Conservation (phyloP, 2,888 invertebrate genomes). For the Geotrupes spiniger region DNA sequence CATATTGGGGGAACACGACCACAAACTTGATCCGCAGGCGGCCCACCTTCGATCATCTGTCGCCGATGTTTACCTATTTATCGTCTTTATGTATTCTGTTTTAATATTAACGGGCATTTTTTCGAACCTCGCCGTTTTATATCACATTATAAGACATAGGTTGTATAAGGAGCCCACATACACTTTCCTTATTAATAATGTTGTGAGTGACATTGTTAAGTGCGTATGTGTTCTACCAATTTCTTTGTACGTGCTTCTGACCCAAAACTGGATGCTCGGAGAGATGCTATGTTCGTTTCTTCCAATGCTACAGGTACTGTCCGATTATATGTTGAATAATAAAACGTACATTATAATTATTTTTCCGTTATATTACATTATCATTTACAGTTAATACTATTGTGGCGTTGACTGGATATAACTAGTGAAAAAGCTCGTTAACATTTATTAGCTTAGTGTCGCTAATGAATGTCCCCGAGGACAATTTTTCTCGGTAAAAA, state of each 20-base stretch:
- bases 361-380: too few relatives aligned
- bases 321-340: too few relatives aligned
- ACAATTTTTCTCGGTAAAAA: too few relatives aligned
- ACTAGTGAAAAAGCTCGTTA: too few relatives aligned
- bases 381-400: too few relatives aligned
- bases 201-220: constrained; percentile 64
- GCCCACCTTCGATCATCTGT: constrained; percentile 61
- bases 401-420: too few relatives aligned
- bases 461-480: too few relatives aligned
- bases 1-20: constrained; percentile 36
- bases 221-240: constrained; percentile 67
- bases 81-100: constrained; percentile 61
- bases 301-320: constrained; percentile 67
- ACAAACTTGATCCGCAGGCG: constrained; percentile 54
- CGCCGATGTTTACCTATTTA: constrained; percentile 57
- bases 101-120: constrained; percentile 57
- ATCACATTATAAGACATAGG: constrained; percentile 53
- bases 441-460: too few relatives aligned
- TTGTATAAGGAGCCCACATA: constrained; percentile 63
- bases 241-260: constrained; percentile 63
- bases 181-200: constrained; percentile 65
- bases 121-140: constrained; percentile 59
- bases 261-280: constrained; percentile 73
- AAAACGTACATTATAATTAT: too few relatives aligned
- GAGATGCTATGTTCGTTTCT: constrained; percentile 68